Evolutionary conservation across 1,140 invertebrate species (phyloP).

Genomic region (Tenebrio molitor): DNA sequence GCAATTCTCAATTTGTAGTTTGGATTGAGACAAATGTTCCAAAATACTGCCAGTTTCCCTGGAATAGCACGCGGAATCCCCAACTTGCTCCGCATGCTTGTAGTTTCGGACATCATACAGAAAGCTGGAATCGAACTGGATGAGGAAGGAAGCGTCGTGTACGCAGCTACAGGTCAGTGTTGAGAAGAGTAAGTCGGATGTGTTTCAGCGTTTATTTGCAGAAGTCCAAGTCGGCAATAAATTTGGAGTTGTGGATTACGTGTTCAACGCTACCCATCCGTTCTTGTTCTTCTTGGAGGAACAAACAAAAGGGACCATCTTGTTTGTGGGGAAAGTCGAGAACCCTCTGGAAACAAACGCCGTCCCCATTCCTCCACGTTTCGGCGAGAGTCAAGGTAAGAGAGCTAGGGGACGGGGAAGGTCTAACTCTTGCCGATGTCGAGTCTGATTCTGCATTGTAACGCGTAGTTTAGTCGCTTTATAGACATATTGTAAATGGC

Average conservation of each 20-base stretch:
- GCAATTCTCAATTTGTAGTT: slow-evolving; percentile 68
- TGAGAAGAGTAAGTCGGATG: slow-evolving; percentile 12
- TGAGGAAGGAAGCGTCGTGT: slow-evolving; percentile 85
- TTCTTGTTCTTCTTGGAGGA: slow-evolving; percentile 88
- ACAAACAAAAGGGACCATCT: slow-evolving; percentile 75
- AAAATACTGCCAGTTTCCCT: slow-evolving; percentile 75
- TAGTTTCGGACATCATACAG: slow-evolving; percentile 82
- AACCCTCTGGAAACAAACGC: slow-evolving; percentile 68
- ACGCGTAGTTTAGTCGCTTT: background rate
- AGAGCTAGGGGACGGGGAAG: slow-evolving; percentile 5
- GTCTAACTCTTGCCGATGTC: slow-evolving; percentile 1
- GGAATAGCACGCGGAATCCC: slow-evolving; percentile 71
- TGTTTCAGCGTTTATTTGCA: slow-evolving; percentile 64
- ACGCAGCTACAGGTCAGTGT: slow-evolving; percentile 78
- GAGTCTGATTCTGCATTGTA: too few species aligned
- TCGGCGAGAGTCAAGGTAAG: slow-evolving; percentile 22
- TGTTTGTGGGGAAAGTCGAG: slow-evolving; percentile 80
- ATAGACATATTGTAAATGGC: too few species aligned
- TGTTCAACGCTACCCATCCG: slow-evolving; percentile 79
- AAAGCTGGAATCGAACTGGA: slow-evolving; percentile 87
- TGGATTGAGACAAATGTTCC: slow-evolving; percentile 80
- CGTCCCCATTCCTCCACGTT: slow-evolving; percentile 23
- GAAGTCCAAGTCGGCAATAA: slow-evolving; percentile 80
- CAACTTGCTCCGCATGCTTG: slow-evolving; percentile 67
- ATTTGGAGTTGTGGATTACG: slow-evolving; percentile 72